phyloP scores from a whole-genome alignment of 2,888 invertebrate genomes.

The Odontothrips loti region DNA sequence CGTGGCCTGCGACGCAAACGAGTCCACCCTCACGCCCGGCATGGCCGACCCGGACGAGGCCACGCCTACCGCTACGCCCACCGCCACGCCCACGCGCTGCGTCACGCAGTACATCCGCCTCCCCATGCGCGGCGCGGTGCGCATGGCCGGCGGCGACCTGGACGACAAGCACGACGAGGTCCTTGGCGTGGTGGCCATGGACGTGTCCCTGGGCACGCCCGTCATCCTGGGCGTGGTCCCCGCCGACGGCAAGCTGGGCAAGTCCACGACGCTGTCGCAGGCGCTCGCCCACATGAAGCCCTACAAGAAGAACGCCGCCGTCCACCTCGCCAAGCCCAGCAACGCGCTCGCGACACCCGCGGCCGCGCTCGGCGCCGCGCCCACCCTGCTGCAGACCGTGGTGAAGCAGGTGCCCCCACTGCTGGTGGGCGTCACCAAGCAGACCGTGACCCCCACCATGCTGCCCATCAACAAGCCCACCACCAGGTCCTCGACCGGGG shows the following conservation, averaged over 20 bases:
- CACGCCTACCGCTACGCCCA: background rate
- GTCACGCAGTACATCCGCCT: slow-evolving; percentile 15
- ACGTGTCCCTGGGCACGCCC: background rate
- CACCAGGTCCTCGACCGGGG: background rate
- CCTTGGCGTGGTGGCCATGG: slow-evolving; percentile 5
- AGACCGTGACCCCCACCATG: background rate
- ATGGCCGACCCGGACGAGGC: background rate
- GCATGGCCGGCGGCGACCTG: slow-evolving; percentile 16
- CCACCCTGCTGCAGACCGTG: background rate
- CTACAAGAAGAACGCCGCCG: slow-evolving; percentile 2
- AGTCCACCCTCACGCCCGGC: background rate
- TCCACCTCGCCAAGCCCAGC: background rate
- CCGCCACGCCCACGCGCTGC: background rate
- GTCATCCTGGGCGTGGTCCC: slow-evolving; percentile 15
- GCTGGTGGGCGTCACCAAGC: background rate
- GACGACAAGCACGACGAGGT: slow-evolving; percentile 16
- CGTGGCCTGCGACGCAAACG: background rate
- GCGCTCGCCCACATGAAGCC: slow-evolving; percentile 15
- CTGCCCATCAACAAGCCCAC: slow-evolving; percentile 6
- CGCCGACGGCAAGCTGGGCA: background rate
- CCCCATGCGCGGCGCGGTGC: slow-evolving; percentile 8
- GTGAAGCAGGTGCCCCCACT: background rate
- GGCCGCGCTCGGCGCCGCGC: background rate
- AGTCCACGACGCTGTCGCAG: slow-evolving; percentile 23
- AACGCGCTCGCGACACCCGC: background rate